phyloP scores from a whole-genome alignment of 2,888 invertebrate genomes.

The Sphecodes monilicornis region DNA sequence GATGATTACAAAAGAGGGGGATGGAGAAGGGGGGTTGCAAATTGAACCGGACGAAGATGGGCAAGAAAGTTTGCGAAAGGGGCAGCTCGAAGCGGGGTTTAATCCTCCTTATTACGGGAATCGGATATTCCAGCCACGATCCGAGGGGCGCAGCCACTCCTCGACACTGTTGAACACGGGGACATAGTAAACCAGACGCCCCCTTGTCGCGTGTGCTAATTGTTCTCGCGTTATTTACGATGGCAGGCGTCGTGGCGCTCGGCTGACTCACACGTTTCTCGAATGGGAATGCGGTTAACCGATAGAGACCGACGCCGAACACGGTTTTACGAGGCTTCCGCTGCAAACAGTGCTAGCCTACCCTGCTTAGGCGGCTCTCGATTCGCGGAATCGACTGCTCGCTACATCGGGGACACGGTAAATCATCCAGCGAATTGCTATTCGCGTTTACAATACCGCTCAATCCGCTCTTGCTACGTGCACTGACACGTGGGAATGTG shows the following conservation, averaged over 20 bases:
- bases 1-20: not conserved
- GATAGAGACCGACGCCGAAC: conserved; percentile 56
- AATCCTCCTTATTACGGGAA: conserved; percentile 71
- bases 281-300: conserved; percentile 70
- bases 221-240: conserved; percentile 75
- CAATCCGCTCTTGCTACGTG: conserved; percentile 12
- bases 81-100: conserved; percentile 32
- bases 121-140: conserved; percentile 72
- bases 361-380: conserved; percentile 7
- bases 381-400: conserved; percentile 49
- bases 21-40: not conserved
- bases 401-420: conserved; percentile 29
- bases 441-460: conserved; percentile 40
- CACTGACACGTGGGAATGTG: conserved; percentile 29
- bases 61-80: conserved; percentile 10
- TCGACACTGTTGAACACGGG: conserved; percentile 20
- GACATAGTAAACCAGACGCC: conserved; percentile 40
- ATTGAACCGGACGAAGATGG: conserved; percentile 47
- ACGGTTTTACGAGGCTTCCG: conserved; percentile 60
- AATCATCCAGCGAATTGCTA: conserved; percentile 53
- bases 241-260: conserved; percentile 60
- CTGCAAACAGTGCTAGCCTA: conserved; percentile 37
- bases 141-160: conserved; percentile 61
- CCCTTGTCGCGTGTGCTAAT: conserved; percentile 71
- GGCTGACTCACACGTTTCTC: conserved; percentile 64